These are phyloP conservation scores for Eristalis intricaria DNA, from an alignment of 2,888 invertebrate species.

Conservation along the genomic window DNA sequence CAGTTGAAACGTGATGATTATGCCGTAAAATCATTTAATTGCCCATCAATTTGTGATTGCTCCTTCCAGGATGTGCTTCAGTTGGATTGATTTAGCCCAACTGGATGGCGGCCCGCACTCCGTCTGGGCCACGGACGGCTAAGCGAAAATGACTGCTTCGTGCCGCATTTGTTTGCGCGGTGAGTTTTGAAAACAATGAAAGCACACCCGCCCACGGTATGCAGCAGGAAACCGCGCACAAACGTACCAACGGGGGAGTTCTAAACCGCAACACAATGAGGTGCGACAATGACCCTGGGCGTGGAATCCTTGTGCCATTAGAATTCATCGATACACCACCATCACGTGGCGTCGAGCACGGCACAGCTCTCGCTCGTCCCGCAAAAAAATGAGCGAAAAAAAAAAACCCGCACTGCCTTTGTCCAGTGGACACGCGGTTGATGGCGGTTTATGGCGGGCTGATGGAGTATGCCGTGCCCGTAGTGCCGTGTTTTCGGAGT, in stretches of 20 bases:
- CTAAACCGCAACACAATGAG: conserved; percentile 63
- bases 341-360: conserved; percentile 16
- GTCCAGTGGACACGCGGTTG: conserved; percentile 36
- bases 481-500: conserved; percentile 17
- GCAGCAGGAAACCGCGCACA: conserved; percentile 38
- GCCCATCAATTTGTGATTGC: conserved; percentile 67
- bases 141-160: conserved; percentile 19
- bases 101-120: not conserved
- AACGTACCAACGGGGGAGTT: conserved; percentile 48
- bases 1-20: conserved; percentile 70
- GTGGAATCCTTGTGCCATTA: conserved; percentile 65
- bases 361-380: conserved; percentile 1
- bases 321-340: conserved; percentile 67
- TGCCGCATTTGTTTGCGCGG: conserved; percentile 21
- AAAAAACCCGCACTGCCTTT: conserved; percentile 12
- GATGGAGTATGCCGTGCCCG: conserved; percentile 1
- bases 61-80: conserved; percentile 55
- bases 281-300: conserved; percentile 70
- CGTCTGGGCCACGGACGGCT: not conserved
- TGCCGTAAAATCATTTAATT: conserved; percentile 70
- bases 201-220: not conserved
- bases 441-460: not conserved
- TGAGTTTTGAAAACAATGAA: conserved; percentile 36
- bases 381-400: not conserved
- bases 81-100: conserved; percentile 41